A percentile compares a stretch with the other conserved stretches of the same genome.
phyloP scores from a whole-genome alignment of 2,113 vertebrate species.

The Dromaius novaehollandiae region DNA sequence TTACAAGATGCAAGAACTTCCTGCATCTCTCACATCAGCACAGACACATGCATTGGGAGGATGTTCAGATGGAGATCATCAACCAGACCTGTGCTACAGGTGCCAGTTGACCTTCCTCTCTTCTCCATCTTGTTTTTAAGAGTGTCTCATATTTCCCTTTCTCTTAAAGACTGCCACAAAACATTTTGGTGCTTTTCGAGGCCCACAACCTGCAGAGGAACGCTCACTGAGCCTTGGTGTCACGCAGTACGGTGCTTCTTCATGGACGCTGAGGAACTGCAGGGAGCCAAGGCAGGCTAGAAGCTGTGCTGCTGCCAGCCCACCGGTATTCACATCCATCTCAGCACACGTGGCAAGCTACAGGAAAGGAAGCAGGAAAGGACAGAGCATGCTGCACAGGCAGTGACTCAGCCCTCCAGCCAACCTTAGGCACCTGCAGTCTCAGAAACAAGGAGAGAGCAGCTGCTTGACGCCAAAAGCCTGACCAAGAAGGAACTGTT shows the following conservation, averaged over 20 bases:
- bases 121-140: not conserved
- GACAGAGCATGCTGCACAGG: not conserved
- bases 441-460: not conserved
- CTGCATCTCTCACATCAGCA: not conserved
- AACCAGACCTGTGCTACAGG: not conserved
- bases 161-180: not conserved
- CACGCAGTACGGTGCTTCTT: not conserved
- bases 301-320: not conserved
- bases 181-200: not conserved
- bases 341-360: not conserved
- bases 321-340: not conserved
- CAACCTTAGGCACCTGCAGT: not conserved
- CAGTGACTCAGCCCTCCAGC: not conserved
- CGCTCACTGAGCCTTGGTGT: not conserved
- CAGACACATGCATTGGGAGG: rapidly evolving
- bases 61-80: not conserved
- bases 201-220: no score
- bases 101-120: not conserved
- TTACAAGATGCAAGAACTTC: not conserved
- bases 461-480: not conserved
- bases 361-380: not conserved
- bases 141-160: not conserved
- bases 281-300: not conserved
- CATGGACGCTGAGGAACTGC: not conserved
- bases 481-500: not conserved